phyloP scores from a whole-genome alignment of 2,113 vertebrate species.

The Eidolon helvum region DNA sequence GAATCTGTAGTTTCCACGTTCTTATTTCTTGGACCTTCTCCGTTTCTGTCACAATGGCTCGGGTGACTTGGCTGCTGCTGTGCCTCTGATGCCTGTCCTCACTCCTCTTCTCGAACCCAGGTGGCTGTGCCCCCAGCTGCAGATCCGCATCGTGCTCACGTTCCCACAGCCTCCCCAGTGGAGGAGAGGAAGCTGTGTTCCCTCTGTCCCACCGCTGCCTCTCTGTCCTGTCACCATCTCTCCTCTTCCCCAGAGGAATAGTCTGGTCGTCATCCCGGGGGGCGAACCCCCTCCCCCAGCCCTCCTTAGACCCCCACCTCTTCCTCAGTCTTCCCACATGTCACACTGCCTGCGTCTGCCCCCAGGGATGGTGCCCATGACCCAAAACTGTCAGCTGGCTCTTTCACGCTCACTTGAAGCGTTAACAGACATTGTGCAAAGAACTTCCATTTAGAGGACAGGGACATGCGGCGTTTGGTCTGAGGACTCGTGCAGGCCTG shows the following conservation, averaged over 20 bases:
- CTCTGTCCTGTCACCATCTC: background rate
- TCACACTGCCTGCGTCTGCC: background rate
- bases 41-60: background rate
- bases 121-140: background rate
- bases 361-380: background rate
- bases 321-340: background rate
- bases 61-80: background rate
- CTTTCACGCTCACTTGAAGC: slow-evolving; percentile 53
- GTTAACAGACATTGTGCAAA: background rate
- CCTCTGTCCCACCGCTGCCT: background rate
- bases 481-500: background rate
- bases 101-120: fast-evolving
- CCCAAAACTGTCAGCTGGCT: slow-evolving; percentile 60
- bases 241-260: background rate
- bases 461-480: background rate
- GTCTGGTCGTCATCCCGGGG: background rate
- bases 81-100: background rate
- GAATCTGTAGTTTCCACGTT: fast-evolving
- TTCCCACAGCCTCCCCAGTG: background rate
- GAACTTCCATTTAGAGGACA: slow-evolving; percentile 22
- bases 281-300: background rate
- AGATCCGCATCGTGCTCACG: background rate
- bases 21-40: fast-evolving
- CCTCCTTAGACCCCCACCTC: background rate
- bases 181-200: no score